Percentiles rank a stretch among this genome's conserved stretches.
These are phyloP conservation scores for Mongoloraphidia duomilia DNA, from an alignment of 2,888 invertebrate genomes.

Conservation along the genomic window DNA sequence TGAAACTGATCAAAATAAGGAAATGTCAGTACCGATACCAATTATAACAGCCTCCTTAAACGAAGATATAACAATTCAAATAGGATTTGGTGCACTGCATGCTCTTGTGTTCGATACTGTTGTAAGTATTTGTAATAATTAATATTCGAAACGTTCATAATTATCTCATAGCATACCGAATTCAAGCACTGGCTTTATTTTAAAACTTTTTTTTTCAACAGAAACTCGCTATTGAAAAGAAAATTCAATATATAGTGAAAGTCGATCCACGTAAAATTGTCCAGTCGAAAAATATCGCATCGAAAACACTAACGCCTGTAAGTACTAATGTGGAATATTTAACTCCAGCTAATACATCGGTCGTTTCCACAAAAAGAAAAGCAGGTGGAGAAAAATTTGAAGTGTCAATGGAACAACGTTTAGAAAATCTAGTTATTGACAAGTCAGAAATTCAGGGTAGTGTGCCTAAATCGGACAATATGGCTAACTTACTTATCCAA, in stretches of 20 bases:
- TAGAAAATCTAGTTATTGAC: constrained; percentile 64
- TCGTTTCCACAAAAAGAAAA: constrained; percentile 24
- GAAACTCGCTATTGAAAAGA: constrained; percentile 23
- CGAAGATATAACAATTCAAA: constrained; percentile 30
- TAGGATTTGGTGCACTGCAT: constrained; percentile 43
- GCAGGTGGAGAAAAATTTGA: constrained; percentile 31
- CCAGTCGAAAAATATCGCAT: constrained; percentile 22
- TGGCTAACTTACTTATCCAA: constrained; percentile 68
- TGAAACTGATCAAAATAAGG: constrained; percentile 32
- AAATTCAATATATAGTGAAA: constrained; percentile 33
- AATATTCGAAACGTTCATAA: neutral
- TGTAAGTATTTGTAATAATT: constrained; percentile 28
- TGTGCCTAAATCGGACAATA: constrained; percentile 49
- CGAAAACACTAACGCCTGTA: constrained; percentile 30
- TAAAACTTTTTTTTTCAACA: constrained; percentile 11
- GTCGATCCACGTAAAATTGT: constrained; percentile 25
- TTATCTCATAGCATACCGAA: neutral
- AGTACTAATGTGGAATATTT: constrained; percentile 35
- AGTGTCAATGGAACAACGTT: constrained; percentile 67
- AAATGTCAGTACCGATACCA: constrained; percentile 37
- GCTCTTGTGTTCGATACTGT: constrained; percentile 43
- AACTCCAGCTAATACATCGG: constrained; percentile 25
- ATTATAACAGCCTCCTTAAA: constrained; percentile 32
- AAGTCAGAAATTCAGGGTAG: constrained; percentile 33
- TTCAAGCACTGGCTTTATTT: constrained; percentile 4